A percentile compares a stretch with the other conserved stretches of the same genome.
phyloP scores from a whole-genome alignment of 2,797 vertebrate species.

The Aulostomus chinensis region DNA sequence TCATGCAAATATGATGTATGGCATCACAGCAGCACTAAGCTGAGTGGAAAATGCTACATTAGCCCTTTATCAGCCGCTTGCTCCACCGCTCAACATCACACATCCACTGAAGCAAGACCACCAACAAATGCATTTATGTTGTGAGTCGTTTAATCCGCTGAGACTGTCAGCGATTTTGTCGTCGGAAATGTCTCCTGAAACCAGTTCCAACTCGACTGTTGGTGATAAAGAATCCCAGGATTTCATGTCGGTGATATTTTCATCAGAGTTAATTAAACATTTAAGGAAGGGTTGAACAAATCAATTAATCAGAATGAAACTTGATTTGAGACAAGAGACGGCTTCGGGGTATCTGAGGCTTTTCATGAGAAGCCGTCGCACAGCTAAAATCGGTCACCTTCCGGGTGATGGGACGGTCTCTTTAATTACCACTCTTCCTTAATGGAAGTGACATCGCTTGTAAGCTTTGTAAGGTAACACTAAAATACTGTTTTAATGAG shows the following conservation, averaged over 20 bases:
- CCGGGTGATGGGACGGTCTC: slow-evolving; percentile 26
- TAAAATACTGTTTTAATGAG: slow-evolving; percentile 53
- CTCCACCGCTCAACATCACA: slow-evolving; percentile 23
- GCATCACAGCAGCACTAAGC: background rate
- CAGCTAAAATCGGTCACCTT: slow-evolving; percentile 54
- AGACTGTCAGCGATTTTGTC: slow-evolving; percentile 26
- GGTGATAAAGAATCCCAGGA: slow-evolving; percentile 37
- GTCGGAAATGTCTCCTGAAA: slow-evolving; percentile 34
- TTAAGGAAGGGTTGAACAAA: slow-evolving; percentile 41
- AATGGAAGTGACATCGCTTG: slow-evolving; percentile 42
- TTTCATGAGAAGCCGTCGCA: slow-evolving; percentile 2
- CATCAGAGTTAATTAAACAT: slow-evolving; percentile 62
- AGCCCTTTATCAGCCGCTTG: background rate
- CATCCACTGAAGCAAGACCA: background rate
- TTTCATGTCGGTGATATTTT: slow-evolving; percentile 53
- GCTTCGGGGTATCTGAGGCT: slow-evolving; percentile 10
- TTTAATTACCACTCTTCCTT: slow-evolving; percentile 36
- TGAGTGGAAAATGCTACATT: background rate
- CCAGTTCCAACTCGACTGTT: slow-evolving; percentile 43
- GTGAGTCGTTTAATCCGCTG: slow-evolving; percentile 8
- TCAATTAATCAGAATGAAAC: slow-evolving; percentile 46
- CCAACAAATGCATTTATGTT: slow-evolving; percentile 1
- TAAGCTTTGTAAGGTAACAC: slow-evolving; percentile 50
- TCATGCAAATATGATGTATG: slow-evolving; percentile 13
- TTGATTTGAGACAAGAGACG: background rate